Percentiles rank a stretch among this genome's conserved stretches.
These are phyloP conservation scores for Aelia acuminata DNA, from an alignment of 2,888 invertebrate species.

Conservation along the genomic window DNA sequence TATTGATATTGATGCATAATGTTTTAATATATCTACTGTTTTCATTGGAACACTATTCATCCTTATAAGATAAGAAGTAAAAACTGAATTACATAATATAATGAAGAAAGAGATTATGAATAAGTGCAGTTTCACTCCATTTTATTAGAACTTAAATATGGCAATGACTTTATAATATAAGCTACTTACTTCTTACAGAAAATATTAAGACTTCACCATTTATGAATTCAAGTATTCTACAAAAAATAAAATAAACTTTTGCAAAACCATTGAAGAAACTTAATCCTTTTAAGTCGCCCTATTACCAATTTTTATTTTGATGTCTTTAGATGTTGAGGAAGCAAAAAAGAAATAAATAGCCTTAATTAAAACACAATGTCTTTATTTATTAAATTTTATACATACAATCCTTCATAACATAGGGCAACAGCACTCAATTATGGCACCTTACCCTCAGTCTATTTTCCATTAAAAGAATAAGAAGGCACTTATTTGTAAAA, in stretches of 20 bases:
- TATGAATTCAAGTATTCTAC: no score
- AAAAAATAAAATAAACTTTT: no score
- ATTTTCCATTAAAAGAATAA: slow-evolving; percentile 55
- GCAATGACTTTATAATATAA: not conserved
- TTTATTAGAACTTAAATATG: not conserved
- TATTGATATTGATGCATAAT: no score
- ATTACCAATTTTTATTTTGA: not conserved
- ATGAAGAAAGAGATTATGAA: not conserved
- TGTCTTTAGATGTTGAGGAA: not conserved
- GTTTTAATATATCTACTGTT: no score
- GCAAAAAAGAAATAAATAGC: not conserved
- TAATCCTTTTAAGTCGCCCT: not conserved
- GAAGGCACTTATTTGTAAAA: slow-evolving; percentile 56
- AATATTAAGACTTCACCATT: no score
- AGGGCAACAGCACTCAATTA: slow-evolving; percentile 50
- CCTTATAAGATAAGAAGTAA: no score
- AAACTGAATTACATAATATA: no score
- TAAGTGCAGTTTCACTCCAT: not conserved
- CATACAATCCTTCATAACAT: slow-evolving; percentile 55
- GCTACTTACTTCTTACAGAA: not conserved
- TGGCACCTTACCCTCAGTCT: slow-evolving; percentile 58
- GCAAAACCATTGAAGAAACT: not conserved
- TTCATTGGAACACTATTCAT: no score
- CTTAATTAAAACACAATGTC: slow-evolving; percentile 55
- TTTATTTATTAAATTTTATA: slow-evolving; percentile 52